Base-by-base conservation (phyloP, 2,888 invertebrate genomes). In the Campopleginae sp. region DNA sequence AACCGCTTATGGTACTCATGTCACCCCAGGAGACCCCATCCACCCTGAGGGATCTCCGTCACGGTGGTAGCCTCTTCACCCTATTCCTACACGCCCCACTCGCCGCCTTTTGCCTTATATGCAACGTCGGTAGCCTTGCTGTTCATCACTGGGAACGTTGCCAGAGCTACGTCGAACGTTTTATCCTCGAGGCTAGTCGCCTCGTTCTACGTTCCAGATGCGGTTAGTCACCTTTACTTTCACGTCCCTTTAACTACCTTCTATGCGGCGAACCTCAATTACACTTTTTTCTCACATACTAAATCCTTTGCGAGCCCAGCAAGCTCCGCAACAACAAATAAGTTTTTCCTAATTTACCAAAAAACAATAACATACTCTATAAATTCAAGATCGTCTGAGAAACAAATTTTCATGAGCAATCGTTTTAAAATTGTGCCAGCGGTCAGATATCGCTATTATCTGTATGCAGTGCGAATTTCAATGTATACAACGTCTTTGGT, bases 71-170 rank as follows among this genome's bases (percentile, higher is more conserved):
- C 91, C 95, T 99, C 89, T 98, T 99, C 94, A 99, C 99, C 38
- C 95, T 99, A 93, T 99, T 99, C 95, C 96, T 99, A 89, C 98
- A 99, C 94, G 97, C 98, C 91, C 99, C 99, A 65, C 95, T 99
- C 92, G 97, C 98, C 91, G 98, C 98, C 87, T 96, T 99, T 93
- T 98, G 98, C 94, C 97, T 97, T 94, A 96, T 98, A 92, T 98
- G 98, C 94, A 98, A 98, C 94, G 96, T 99, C 86, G 96, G 96
- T 89, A 97, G 96, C 91, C 96, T 98, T 88, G 96, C 97, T 65
- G 96, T 98, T 89, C 96, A 96, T 88, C 96, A 97, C 91, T 99
- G 98, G 98, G 98, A 98, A 93, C 96, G 97, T 87, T 98, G 98
- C 92, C 97, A 98, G 93, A 96, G 96, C 86, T 96, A 97, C 94